phyloP scores from a whole-genome alignment of 2,797 vertebrate genomes.

The Aplochiton taeniatus region DNA sequence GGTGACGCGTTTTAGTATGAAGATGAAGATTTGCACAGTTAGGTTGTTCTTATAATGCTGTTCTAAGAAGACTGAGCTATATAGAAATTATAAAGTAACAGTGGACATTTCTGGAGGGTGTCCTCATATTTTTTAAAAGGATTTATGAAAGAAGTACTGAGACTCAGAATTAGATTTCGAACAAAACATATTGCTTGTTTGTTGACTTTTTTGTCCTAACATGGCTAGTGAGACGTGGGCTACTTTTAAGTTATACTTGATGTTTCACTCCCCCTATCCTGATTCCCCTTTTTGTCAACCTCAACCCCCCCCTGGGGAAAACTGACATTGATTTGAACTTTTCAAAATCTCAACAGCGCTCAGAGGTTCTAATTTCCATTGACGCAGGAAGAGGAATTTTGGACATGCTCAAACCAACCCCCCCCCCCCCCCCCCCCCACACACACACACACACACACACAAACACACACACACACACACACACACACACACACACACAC shows the following conservation, averaged over 20 bases:
- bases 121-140: constrained; percentile 56
- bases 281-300: constrained; percentile 17
- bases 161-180: constrained; percentile 37
- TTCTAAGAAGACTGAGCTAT: constrained; percentile 63
- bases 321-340: constrained; percentile 53
- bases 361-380: constrained; percentile 45
- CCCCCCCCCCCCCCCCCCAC: constrained; percentile 28
- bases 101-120: constrained; percentile 38
- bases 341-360: constrained; percentile 59
- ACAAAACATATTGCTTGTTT: constrained; percentile 37
- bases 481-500: no score
- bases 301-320: constrained; percentile 17
- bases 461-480: no score
- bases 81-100: constrained; percentile 39
- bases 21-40: constrained; percentile 79
- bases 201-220: constrained; percentile 50
- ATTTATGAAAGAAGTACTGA: constrained; percentile 51
- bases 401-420: constrained; percentile 50
- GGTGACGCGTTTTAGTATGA: constrained; percentile 71
- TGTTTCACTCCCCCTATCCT: constrained; percentile 35
- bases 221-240: constrained; percentile 44
- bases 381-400: constrained; percentile 57
- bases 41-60: constrained; percentile 58
- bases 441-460: no score
- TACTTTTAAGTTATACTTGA: constrained; percentile 32